Evolutionary conservation across 2,113 vertebrate species (phyloP).

Genomic region (Ciconia stormi): DNA sequence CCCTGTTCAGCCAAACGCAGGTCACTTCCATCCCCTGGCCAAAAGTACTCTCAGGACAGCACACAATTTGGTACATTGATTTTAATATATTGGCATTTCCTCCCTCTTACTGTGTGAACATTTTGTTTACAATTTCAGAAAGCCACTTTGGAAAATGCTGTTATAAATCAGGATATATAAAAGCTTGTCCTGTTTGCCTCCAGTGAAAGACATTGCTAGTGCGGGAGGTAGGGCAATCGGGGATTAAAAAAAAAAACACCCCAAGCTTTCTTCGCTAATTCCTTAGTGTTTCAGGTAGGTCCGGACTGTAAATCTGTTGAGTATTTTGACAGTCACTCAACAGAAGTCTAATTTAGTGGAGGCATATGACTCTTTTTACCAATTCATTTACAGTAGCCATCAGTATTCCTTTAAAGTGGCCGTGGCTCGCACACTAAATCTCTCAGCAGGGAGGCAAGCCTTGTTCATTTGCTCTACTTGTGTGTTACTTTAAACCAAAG

Average conservation of each 20-base stretch:
- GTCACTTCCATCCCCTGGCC: constrained; percentile 50
- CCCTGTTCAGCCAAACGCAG: neutral
- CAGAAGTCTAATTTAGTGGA: neutral
- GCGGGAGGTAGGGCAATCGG: neutral
- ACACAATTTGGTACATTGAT: constrained; percentile 1
- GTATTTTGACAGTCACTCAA: neutral
- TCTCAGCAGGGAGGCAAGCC: neutral
- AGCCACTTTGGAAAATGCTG: neutral
- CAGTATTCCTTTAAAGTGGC: neutral
- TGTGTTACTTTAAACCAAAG: neutral
- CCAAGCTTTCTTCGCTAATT: neutral
- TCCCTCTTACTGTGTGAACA: neutral
- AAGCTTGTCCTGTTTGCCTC: neutral
- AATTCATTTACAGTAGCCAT: neutral
- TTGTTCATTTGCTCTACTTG: neutral
- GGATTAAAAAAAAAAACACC: neutral
- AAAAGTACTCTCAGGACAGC: constrained; percentile 1
- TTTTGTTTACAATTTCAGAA: constrained; percentile 5
- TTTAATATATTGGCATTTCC: constrained; percentile 51
- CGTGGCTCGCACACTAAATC: neutral
- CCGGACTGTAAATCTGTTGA: neutral
- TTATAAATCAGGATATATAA: constrained; percentile 28
- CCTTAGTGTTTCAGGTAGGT: neutral
- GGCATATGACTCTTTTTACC: neutral
- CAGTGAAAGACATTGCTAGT: neutral